Evolutionary conservation across 2,888 invertebrate species (phyloP), one percentile per base, ranked within the genome.

Genomic region (Pandemis cinnamomeana): DNA sequence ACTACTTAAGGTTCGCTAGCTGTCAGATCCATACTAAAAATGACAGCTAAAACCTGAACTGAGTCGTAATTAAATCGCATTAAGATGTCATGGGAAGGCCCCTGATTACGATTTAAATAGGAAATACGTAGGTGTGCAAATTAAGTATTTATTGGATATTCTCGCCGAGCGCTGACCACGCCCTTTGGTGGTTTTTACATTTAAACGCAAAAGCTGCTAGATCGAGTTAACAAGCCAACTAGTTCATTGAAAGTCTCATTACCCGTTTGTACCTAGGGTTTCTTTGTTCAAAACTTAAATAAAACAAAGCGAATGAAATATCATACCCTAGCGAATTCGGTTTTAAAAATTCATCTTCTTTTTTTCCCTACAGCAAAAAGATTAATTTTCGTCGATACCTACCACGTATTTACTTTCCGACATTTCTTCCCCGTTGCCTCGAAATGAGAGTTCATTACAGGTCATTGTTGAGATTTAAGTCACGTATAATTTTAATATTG

Each of bases 401-500:
- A 70, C 36, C 42, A 53, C 36, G 69, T 66, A 51, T 73, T 69
- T 69, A 41, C 15, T 69, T 73, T 73, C 73, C 11, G 42, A 44
- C 51, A 53, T 73, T 70, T 58, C 55, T 48, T 66, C 20, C 36
- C 15, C 61, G 42, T 36, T 60, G 27, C 7, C 8, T 15, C 15
- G 58, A 72, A 53, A 71, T 41, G 53, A 71, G 67, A 64, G 64
- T 70, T 73, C 60, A 66, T 69, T 69, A 64, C 60, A 42, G 8
- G 42, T 46, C 55, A 51, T 70, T 70, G 64, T 73, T 70, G 64
- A 69, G 8, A 73, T 73, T 73, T 61, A n/a, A 66, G 51, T 73
- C 69, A 73, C 73, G 73, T 70, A 72, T 72, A 69, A 72, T 72
- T 72, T 72, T 64, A 58, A 63, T 72, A 68, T 68, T 55, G 72